Conservation (phyloP, 2,113 vertebrate species). For the Nannospalax galili region DNA sequence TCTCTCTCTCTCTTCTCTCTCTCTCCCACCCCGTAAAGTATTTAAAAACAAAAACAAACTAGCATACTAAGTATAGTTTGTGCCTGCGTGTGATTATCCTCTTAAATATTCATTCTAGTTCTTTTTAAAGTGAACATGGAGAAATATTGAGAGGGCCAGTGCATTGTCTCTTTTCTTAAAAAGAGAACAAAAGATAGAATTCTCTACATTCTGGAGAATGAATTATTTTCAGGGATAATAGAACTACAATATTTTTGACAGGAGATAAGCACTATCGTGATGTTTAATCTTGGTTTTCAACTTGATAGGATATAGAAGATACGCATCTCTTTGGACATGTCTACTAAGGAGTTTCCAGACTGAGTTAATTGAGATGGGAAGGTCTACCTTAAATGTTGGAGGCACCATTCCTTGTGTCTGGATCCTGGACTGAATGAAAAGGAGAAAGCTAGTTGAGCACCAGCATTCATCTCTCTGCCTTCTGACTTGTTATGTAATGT, state of each 20-base stretch:
- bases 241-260: not conserved
- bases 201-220: not conserved
- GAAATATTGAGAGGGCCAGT: not conserved
- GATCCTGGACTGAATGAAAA: not conserved
- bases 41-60: not conserved
- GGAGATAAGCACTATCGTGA: rapidly evolving
- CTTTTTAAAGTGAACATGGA: not conserved
- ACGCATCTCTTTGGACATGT: no score
- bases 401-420: no score
- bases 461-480: not conserved
- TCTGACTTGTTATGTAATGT: not conserved
- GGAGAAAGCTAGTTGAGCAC: not conserved
- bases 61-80: not conserved
- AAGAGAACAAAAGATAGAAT: not conserved
- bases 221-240: not conserved
- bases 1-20: not conserved
- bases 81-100: not conserved
- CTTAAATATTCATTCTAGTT: not conserved
- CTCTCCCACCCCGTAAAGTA: no score
- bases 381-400: no score
- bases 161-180: not conserved
- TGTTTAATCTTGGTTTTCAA: not conserved
- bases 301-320: not conserved
- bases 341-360: not conserved
- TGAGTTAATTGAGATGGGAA: not conserved